These are phyloP conservation scores for Sminthurinus aureus DNA, from an alignment of 2,888 invertebrate species.

Conservation along the genomic window DNA sequence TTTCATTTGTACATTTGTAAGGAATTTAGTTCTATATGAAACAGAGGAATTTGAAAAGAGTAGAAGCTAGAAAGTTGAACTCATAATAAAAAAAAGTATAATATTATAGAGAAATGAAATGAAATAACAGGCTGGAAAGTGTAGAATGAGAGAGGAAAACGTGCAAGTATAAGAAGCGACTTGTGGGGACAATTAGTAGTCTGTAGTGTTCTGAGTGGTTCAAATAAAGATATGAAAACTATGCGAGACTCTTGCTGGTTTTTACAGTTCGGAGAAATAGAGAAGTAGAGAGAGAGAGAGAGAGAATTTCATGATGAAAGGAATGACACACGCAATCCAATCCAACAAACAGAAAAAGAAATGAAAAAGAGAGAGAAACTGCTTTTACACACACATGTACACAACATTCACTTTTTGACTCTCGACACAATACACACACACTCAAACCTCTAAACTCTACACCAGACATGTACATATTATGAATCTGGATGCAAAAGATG, in stretches of 20 bases:
- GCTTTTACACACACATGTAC: not conserved
- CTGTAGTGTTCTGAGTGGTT: conserved; percentile 18
- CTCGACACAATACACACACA: not conserved
- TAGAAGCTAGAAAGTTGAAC: not conserved
- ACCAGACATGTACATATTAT: not conserved
- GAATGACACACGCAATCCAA: conserved; percentile 14
- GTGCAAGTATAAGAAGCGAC: conserved; percentile 10
- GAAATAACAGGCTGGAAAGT: not conserved
- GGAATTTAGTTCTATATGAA: not conserved
- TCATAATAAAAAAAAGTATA: not conserved
- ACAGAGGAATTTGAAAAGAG: not conserved
- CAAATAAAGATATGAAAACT: conserved; percentile 28
- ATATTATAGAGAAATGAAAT: not conserved
- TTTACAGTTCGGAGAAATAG: not conserved
- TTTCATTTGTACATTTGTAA: not conserved
- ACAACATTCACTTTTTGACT: not conserved
- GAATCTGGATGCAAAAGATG: not conserved
- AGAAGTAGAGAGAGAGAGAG: not conserved
- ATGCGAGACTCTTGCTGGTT: not conserved
- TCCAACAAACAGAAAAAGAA: not conserved
- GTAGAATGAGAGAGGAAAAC: conserved; percentile 22
- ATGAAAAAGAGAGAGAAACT: not conserved
- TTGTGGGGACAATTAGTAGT: conserved; percentile 20
- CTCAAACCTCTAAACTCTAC: no score
- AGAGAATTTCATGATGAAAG: conserved; percentile 10